phyloP scores from a whole-genome alignment of 2,113 vertebrate species.

The Callaeas wilsoni region DNA sequence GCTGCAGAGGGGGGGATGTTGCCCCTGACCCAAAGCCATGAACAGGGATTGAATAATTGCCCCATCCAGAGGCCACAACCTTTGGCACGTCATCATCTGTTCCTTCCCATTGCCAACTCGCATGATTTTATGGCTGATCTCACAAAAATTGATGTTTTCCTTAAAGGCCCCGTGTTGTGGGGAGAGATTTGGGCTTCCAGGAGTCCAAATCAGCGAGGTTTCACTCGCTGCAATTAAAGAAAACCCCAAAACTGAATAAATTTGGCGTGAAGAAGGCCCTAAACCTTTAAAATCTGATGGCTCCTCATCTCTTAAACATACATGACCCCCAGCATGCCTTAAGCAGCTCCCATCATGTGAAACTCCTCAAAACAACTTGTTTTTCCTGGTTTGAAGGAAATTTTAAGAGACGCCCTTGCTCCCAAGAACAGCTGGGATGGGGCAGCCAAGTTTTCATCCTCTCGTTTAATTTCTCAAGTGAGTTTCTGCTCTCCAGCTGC shows the following conservation, averaged over 20 bases:
- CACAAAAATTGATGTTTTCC: constrained; percentile 39
- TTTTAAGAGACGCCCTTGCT: neutral
- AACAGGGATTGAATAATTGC: neutral
- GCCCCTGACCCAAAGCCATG: neutral
- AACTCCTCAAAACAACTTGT: neutral
- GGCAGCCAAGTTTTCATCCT: neutral
- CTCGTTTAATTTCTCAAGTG: neutral
- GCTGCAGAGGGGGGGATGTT: neutral
- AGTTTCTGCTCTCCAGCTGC: neutral
- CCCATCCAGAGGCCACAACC: neutral
- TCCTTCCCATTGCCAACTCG: neutral
- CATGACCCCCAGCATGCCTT: accelerated
- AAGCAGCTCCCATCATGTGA: neutral
- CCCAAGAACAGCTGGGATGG: neutral
- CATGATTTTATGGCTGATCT: neutral
- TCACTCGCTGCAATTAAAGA: neutral
- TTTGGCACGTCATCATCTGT: neutral
- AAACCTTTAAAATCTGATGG: neutral
- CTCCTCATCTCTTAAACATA: neutral
- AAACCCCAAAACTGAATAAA: neutral
- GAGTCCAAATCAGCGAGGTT: neutral
- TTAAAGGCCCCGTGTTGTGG: neutral
- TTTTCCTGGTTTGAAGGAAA: neutral
- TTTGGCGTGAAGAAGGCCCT: accelerated
- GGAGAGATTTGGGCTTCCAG: neutral